Conservation (phyloP, 2,797 vertebrate species). For the Carapus acus region DNA sequence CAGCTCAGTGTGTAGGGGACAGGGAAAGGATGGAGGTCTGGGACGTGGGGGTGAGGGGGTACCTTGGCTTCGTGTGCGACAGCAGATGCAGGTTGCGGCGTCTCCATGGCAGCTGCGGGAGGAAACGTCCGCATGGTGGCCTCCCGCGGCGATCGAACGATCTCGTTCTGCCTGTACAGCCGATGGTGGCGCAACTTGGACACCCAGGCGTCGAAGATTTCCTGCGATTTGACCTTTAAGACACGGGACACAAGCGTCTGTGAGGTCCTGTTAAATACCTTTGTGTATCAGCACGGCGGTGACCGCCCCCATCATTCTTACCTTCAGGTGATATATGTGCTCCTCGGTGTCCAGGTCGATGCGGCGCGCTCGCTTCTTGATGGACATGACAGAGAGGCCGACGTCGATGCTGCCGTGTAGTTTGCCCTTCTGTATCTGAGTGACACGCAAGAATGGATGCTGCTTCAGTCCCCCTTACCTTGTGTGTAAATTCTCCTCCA, state of each 20-base stretch:
- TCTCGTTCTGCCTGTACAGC: conserved; percentile 96
- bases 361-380: conserved; percentile 94
- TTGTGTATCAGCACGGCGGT: conserved; percentile 2
- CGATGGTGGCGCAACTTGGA: conserved; percentile 92
- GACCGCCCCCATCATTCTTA: conserved; percentile 49
- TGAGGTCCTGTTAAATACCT: neutral
- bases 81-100: conserved; percentile 80
- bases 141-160: conserved; percentile 92
- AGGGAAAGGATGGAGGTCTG: no score
- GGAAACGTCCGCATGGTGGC: conserved; percentile 89
- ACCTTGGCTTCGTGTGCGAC: conserved; percentile 85
- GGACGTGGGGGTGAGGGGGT: neutral
- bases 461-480: no score
- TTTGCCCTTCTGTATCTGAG: conserved; percentile 95
- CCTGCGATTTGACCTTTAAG: conserved; percentile 91
- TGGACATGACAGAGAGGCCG: conserved; percentile 97
- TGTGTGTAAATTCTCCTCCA: neutral
- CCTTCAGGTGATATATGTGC: conserved; percentile 99
- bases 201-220: conserved; percentile 96
- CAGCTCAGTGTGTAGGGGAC: no score
- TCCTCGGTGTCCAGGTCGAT: conserved; percentile 99
- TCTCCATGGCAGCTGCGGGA: conserved; percentile 80
- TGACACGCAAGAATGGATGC: neutral
- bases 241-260: neutral
- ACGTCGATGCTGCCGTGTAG: conserved; percentile 98